Base-by-base conservation (phyloP, 2,113 vertebrate species). In the Spea multiplicata region DNA sequence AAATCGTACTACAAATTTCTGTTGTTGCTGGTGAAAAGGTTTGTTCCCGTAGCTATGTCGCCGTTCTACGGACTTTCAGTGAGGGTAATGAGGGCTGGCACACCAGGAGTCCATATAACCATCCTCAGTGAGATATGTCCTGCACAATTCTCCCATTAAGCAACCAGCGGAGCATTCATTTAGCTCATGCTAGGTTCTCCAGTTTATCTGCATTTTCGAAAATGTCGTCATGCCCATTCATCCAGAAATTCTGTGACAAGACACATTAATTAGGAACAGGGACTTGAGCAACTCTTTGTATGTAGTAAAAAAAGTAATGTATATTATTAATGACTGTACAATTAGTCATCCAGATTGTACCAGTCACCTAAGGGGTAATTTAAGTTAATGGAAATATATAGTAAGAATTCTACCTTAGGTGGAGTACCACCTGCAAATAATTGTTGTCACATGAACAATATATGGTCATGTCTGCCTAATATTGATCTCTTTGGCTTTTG, bases 141-240 rank as follows among this genome's bases (percentile, higher is more conserved):
- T 67, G 50, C 13, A 67, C 45, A 17, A 9, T 75, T 16, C 44
- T 65, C 50, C 74, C 74, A 75, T 75, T 75, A 75, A 57, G 74
- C 64, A 75, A 48, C 30, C 74, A 75, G 64, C 53, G 64, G 74
- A 50, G 64, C 74, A 45, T 75, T 66, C n/a, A 46, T 49, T 46
- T 53, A 49, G 49, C 6, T 66, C 52, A 75, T 8, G 50, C 64
- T 66, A 44, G 64, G 52, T 75, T 53, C 55, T 47, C 62, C 59
- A 75, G 30, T 53, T 3, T 49, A 46, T 55, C 49, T 46, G 13
- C 30, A n/a, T 45, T 13, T 75, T 14, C 52, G 47, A 75, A 75
- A 44, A 66, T 66, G 17, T 66, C 30, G 47, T 49, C n/a, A 30
- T 64, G 14, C 5, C 62, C 61, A 66, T 4, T 66, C 73, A 74